These are phyloP conservation scores for Hanleya hanleyi DNA, from an alignment of 2,888 invertebrate species.

Conservation along the genomic window DNA sequence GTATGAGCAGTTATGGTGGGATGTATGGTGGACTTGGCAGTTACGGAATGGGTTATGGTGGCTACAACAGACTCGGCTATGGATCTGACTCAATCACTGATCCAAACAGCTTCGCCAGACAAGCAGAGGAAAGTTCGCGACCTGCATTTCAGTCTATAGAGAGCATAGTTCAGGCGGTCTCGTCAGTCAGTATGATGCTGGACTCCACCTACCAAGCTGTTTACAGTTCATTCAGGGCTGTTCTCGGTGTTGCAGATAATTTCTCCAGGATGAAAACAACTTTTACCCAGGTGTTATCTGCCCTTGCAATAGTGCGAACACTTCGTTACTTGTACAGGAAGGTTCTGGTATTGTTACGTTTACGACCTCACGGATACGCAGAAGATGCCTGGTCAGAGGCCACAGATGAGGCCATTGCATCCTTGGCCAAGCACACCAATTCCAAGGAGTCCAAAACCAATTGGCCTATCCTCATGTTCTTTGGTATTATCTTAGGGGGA, in stretches of 20 bases:
- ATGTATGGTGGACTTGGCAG: constrained; percentile 47
- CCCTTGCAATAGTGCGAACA: constrained; percentile 87
- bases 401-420: constrained; percentile 70
- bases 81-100: constrained; percentile 1
- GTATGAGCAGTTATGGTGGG: constrained; percentile 26
- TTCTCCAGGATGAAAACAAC: constrained; percentile 88
- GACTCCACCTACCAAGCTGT: constrained; percentile 97
- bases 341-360: constrained; percentile 79
- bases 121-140: constrained; percentile 92
- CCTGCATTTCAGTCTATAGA: constrained; percentile 97
- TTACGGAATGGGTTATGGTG: constrained; percentile 32
- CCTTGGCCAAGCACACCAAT: constrained; percentile 42
- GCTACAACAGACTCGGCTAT: constrained; percentile 49
- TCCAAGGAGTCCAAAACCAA: constrained; percentile 74
- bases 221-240: constrained; percentile 95
- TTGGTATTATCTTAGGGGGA: constrained; percentile 90
- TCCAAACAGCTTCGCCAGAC: constrained; percentile 79
- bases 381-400: constrained; percentile 71
- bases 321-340: constrained; percentile 87
- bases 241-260: constrained; percentile 96
- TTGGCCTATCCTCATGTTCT: constrained; percentile 93
- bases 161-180: constrained; percentile 91
- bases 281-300: constrained; percentile 90
- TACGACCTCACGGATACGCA: constrained; percentile 71
- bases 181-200: constrained; percentile 95